These are phyloP conservation scores for Ethmia dodecea DNA, from an alignment of 2,888 invertebrate species.

Conservation along the genomic window DNA sequence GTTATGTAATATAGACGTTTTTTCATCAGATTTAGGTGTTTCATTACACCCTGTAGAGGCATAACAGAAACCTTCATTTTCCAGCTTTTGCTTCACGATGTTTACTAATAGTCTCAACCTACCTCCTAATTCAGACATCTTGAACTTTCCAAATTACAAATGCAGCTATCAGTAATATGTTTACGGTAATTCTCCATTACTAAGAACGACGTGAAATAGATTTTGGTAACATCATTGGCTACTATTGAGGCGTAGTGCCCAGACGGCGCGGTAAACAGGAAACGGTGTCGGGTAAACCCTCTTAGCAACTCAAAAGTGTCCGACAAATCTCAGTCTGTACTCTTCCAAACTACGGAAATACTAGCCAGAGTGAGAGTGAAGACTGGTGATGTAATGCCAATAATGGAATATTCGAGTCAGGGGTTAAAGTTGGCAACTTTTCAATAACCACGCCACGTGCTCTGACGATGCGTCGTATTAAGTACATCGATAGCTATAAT, in stretches of 20 bases:
- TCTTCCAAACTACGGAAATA: conserved; percentile 5
- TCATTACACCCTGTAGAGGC: no score
- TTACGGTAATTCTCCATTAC: no score
- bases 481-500: conserved; percentile 9
- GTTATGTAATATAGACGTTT: no score
- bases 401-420: conserved; percentile 13
- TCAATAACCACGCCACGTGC: conserved; percentile 51
- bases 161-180: no score
- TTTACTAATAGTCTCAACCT: no score
- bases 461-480: conserved; percentile 23
- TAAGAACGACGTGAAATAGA: conserved; percentile 28
- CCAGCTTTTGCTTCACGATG: no score
- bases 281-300: conserved; percentile 39
- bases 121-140: no score
- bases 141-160: no score
- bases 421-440: conserved; percentile 52
- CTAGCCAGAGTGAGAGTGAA: conserved; percentile 6
- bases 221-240: conserved; percentile 24
- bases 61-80: no score
- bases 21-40: no score
- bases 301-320: conserved; percentile 2
- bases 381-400: conserved; percentile 13
- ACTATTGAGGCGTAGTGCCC: conserved; percentile 12
- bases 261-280: conserved; percentile 65
- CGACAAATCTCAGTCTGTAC: conserved; percentile 3